These are phyloP conservation scores for Pseudomyrmex gracilis DNA, from an alignment of 1,140 invertebrate species.

Conservation along the genomic window DNA sequence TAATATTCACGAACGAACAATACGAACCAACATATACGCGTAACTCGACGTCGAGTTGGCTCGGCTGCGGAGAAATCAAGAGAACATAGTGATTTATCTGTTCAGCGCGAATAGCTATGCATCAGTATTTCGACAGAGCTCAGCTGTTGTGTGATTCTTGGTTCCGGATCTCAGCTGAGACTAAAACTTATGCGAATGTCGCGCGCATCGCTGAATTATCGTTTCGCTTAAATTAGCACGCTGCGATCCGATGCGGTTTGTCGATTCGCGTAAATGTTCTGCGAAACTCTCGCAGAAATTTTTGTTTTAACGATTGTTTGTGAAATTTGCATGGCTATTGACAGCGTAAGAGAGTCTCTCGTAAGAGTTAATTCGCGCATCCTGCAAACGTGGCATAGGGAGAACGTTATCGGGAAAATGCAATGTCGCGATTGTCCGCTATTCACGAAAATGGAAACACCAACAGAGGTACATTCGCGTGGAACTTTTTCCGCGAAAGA, in stretches of 20 bases:
- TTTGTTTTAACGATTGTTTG: background rate
- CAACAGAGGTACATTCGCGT: slow-evolving; percentile 9
- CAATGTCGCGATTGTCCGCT: background rate
- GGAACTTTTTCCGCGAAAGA: slow-evolving; percentile 30
- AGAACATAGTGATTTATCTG: slow-evolving; percentile 36
- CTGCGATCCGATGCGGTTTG: background rate
- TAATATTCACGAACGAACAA: slow-evolving; percentile 34
- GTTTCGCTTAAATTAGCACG: background rate
- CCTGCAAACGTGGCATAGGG: background rate
- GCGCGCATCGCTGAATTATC: slow-evolving; percentile 2
- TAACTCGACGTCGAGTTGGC: background rate
- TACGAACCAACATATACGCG: background rate
- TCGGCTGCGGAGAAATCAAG: slow-evolving; percentile 49
- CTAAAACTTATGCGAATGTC: slow-evolving; percentile 10
- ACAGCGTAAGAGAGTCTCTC: background rate
- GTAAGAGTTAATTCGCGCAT: slow-evolving; percentile 19
- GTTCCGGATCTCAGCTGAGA: background rate
- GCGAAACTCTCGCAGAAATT: background rate
- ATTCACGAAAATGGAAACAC: slow-evolving; percentile 51
- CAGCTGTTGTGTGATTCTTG: slow-evolving; percentile 16
- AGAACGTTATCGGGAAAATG: background rate
- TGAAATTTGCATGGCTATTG: background rate
- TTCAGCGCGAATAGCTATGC: background rate
- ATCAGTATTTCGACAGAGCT: slow-evolving; percentile 43
- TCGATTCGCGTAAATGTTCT: background rate